Percentiles rank a stretch among this genome's conserved stretches.
Evolutionary conservation across 2,888 invertebrate genomes (phyloP).

Genomic region (Cloeon dipterum): DNA sequence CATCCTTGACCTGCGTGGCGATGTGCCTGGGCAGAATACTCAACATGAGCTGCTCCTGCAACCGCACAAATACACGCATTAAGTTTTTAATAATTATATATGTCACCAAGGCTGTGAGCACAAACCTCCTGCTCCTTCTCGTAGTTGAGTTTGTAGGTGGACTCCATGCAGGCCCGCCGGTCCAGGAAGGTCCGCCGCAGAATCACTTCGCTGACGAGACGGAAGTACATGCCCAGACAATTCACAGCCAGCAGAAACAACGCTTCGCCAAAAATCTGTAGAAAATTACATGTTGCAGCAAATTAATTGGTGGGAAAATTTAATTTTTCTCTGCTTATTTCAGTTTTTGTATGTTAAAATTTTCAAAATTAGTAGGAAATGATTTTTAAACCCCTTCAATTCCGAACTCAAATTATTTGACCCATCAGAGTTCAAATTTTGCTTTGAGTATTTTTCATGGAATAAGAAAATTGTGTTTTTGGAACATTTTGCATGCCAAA

Average conservation of each 20-base stretch:
- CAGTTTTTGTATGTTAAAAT: background rate
- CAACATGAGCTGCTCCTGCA: slow-evolving; percentile 56
- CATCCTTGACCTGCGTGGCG: slow-evolving; percentile 32
- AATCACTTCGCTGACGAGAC: slow-evolving; percentile 70
- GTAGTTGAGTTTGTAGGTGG: slow-evolving; percentile 54
- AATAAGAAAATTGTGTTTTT: too few relatives aligned
- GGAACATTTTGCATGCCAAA: too few relatives aligned
- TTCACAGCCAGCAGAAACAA: slow-evolving; percentile 53
- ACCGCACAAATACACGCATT: slow-evolving; percentile 7
- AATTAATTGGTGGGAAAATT: slow-evolving; percentile 2
- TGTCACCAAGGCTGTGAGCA: background rate
- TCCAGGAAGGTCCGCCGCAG: slow-evolving; percentile 72
- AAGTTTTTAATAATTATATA: slow-evolving; percentile 3
- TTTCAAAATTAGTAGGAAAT: too few relatives aligned
- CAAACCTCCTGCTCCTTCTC: slow-evolving; percentile 77
- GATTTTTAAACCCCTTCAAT: too few relatives aligned
- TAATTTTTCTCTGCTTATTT: too few relatives aligned
- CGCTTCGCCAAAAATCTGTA: slow-evolving; percentile 43
- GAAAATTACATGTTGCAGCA: slow-evolving; percentile 11
- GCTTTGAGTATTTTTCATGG: too few relatives aligned
- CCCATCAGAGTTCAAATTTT: too few relatives aligned
- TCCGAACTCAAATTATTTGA: too few relatives aligned
- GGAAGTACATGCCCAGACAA: slow-evolving; percentile 65
- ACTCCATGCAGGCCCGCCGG: slow-evolving; percentile 63
- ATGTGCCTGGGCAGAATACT: slow-evolving; percentile 75